These are phyloP conservation scores for Ophion slaviceki DNA, from an alignment of 2,888 invertebrate genomes.

Conservation along the genomic window DNA sequence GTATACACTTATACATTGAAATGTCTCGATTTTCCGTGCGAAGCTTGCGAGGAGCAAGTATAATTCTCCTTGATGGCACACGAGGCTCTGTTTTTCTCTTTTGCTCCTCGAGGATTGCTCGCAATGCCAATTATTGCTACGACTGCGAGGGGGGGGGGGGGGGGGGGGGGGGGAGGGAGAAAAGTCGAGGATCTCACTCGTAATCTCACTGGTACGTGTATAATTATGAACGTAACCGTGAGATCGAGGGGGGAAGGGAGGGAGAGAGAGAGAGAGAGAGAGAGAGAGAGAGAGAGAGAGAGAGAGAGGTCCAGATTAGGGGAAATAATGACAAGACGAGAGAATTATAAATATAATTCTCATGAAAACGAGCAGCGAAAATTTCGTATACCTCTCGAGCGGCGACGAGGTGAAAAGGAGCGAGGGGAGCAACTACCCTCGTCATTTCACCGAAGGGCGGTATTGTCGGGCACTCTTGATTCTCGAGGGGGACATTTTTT, in stretches of 20 bases:
- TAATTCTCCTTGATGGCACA: slow-evolving; percentile 43
- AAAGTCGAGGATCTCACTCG: slow-evolving; percentile 35
- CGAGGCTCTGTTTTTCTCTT: slow-evolving; percentile 27
- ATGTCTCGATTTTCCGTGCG: slow-evolving; percentile 20
- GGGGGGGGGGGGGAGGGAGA: not conserved
- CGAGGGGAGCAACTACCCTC: not conserved
- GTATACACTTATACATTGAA: slow-evolving; percentile 12
- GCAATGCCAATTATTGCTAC: slow-evolving; percentile 50
- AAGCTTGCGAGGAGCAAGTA: slow-evolving; percentile 1
- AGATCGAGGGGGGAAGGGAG: slow-evolving; percentile 30
- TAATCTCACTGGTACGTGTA: slow-evolving; percentile 53
- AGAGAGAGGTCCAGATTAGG: slow-evolving; percentile 14
- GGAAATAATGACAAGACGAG: slow-evolving; percentile 31
- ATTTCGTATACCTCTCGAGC: slow-evolving; percentile 37
- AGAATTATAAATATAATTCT: slow-evolving; percentile 48
- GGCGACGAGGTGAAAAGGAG: not conserved
- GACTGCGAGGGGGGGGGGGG: too few species aligned
- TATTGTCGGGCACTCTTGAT: slow-evolving; percentile 36
- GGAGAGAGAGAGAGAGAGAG: slow-evolving; percentile 5
- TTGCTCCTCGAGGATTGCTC: slow-evolving; percentile 43
- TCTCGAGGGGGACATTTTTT: slow-evolving; percentile 33
- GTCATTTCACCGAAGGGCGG: slow-evolving; percentile 24
- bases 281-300: not conserved
- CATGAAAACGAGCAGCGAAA: slow-evolving; percentile 29
- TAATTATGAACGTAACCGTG: slow-evolving; percentile 50